A percentile compares a stretch with the other conserved stretches of the same genome.
phyloP scores from a whole-genome alignment of 2,797 vertebrate genomes.

The Geotrypetes seraphini region DNA sequence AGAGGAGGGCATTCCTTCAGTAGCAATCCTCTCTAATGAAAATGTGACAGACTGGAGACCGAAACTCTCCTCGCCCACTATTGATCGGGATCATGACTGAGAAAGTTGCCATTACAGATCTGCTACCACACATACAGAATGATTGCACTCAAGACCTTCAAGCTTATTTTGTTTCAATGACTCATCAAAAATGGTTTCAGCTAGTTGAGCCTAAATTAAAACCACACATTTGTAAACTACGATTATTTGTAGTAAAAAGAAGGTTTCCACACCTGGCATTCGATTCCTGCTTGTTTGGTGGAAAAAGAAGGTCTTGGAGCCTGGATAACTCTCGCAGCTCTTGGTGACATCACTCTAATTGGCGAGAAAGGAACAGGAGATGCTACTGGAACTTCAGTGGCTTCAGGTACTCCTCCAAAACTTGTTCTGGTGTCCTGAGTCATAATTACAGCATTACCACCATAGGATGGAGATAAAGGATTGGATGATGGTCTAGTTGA shows the following conservation, averaged over 20 bases:
- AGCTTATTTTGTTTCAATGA: neutral
- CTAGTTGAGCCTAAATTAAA: neutral
- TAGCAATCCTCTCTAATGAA: no score
- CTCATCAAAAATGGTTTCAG: neutral
- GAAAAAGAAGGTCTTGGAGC: constrained; percentile 87
- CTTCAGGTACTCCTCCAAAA: constrained; percentile 8
- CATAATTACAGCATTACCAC: constrained; percentile 24
- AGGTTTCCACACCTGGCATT: constrained; percentile 96
- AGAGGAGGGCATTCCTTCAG: no score
- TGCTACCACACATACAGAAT: neutral
- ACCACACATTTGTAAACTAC: neutral
- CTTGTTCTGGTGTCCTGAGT: constrained; percentile 23
- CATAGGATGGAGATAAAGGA: constrained; percentile 35
- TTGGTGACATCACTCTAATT: constrained; percentile 64
- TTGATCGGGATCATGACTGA: no score
- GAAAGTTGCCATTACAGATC: neutral
- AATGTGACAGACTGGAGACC: no score
- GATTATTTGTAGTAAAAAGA: constrained; percentile 65
- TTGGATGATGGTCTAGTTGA: constrained; percentile 41
- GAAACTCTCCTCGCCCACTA: no score
- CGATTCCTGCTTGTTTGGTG: constrained; percentile 80
- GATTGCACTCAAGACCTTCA: constrained; percentile 1
- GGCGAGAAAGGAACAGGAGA: constrained; percentile 53
- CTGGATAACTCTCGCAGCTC: constrained; percentile 55
- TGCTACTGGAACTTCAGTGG: constrained; percentile 44